Evolutionary conservation across 2,797 vertebrate genomes (phyloP).

Genomic region (Merluccius polli): DNA sequence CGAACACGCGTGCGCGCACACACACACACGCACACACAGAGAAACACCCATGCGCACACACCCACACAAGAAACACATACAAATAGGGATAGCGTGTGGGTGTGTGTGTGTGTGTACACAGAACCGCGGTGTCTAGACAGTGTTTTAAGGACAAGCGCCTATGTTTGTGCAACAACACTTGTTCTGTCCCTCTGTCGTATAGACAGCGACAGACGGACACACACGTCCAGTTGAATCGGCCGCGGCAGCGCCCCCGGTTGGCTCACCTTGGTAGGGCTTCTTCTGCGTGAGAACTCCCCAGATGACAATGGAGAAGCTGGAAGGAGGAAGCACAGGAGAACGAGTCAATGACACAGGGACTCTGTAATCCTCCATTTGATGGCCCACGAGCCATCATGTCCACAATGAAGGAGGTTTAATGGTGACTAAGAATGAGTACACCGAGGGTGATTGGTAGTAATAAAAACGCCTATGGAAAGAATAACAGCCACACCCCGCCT

Average conservation of each 20-base stretch:
- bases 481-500: not conserved
- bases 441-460: not conserved
- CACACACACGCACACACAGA: not conserved
- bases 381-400: not conserved
- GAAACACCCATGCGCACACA: not conserved
- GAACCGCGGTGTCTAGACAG: not conserved
- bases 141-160: not conserved
- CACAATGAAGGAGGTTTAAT: not conserved
- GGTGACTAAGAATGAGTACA: not conserved
- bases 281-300: constrained; percentile 97
- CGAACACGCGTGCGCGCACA: not conserved
- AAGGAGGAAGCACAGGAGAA: constrained; percentile 3
- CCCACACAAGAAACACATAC: not conserved
- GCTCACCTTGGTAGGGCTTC: constrained; percentile 93
- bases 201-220: not conserved
- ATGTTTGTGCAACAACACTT: not conserved
- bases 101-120: not conserved
- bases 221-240: not conserved
- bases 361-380: constrained; percentile 2
- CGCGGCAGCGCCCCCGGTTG: too few relatives aligned
- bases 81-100: not conserved
- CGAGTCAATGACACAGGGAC: not conserved
- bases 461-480: not conserved
- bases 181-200: not conserved
- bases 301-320: constrained; percentile 91